Conservation (phyloP, 1,140 invertebrate species). For the Brachionus manjavacas region DNA sequence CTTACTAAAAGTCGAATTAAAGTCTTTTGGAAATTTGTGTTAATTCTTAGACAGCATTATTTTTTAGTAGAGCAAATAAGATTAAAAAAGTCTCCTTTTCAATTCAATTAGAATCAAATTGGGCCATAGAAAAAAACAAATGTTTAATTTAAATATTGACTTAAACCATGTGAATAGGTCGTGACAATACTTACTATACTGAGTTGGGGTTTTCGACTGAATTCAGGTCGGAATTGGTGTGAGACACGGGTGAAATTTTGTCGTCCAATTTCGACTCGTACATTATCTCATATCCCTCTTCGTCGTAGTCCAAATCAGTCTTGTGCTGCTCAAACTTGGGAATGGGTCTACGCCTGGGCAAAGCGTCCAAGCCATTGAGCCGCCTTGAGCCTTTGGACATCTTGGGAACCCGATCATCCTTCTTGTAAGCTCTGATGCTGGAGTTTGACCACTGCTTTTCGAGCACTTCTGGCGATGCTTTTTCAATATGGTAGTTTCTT, state of each 20-base stretch:
- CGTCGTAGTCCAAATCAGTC: not conserved
- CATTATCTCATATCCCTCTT: not conserved
- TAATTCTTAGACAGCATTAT: not conserved
- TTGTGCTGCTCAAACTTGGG: not conserved
- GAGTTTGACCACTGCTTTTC: constrained; percentile 12
- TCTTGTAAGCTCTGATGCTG: not conserved
- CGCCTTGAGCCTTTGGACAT: constrained; percentile 1
- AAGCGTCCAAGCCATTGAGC: not conserved
- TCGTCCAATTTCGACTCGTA: not conserved
- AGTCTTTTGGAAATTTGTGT: not conserved
- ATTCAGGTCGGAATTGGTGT: not conserved
- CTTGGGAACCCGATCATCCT: not conserved
- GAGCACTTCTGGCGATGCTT: not conserved
- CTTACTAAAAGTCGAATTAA: not conserved
- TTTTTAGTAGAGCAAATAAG: not conserved
- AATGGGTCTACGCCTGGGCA: not conserved
- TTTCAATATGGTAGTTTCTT: not conserved
- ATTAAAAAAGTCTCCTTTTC: not conserved
- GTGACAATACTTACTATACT: not conserved
- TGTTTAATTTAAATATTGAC: constrained; percentile 9
- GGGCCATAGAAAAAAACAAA: not conserved
- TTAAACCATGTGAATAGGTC: not conserved
- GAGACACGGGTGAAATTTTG: not conserved
- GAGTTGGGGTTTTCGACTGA: not conserved
- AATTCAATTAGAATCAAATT: constrained; percentile 22